Evolutionary conservation across 2,113 vertebrate genomes (phyloP).

Genomic region (Pteruthius melanotis): DNA sequence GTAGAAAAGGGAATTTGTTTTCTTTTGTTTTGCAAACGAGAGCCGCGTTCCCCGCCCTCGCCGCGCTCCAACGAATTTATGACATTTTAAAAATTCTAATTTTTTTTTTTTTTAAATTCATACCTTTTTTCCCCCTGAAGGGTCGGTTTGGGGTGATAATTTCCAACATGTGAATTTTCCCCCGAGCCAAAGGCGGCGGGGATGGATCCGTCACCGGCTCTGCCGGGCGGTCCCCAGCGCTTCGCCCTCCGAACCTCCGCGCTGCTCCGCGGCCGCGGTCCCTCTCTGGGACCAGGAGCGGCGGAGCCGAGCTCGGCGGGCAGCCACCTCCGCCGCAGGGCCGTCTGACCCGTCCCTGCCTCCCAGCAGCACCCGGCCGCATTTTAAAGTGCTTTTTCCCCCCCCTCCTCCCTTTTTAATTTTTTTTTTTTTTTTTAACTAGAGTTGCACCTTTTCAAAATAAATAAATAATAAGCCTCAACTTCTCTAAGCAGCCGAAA

Average conservation of each 20-base stretch:
- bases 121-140: fast-evolving
- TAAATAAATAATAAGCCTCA: background rate
- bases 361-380: background rate
- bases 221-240: background rate
- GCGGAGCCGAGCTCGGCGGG: background rate
- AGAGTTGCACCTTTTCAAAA: background rate
- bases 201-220: background rate
- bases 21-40: background rate
- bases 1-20: background rate
- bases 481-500: background rate
- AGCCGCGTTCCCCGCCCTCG: background rate
- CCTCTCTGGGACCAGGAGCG: background rate
- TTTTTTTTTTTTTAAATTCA: background rate
- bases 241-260: background rate
- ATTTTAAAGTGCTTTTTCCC: background rate
- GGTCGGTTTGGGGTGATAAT: background rate
- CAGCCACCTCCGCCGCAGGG: background rate
- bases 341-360: background rate
- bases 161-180: background rate
- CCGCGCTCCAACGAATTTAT: background rate
- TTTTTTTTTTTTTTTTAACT: no score
- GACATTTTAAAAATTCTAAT: background rate
- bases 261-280: background rate
- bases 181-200: background rate
- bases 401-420: fast-evolving